phyloP scores from a whole-genome alignment of 2,888 invertebrate genomes.

The Xanthia icteritia region DNA sequence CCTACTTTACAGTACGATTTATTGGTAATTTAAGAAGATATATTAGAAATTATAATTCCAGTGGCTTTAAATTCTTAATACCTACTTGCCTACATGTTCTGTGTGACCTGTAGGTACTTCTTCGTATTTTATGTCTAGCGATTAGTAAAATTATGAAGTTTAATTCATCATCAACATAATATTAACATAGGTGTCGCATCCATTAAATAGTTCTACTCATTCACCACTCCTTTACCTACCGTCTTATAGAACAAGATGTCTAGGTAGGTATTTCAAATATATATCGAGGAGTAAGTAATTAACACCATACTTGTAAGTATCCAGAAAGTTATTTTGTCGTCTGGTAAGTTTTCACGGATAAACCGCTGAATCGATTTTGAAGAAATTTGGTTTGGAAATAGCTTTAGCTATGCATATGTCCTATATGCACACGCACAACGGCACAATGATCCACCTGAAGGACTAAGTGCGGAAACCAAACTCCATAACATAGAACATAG shows the following conservation, averaged over 20 bases:
- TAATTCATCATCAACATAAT: slow-evolving; percentile 10
- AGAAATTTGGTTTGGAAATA: not conserved
- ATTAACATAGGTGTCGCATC: slow-evolving; percentile 14
- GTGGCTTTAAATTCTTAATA: not conserved
- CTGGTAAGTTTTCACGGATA: no score
- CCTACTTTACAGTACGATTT: not conserved
- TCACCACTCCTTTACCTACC: not conserved
- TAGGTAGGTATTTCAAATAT: not conserved
- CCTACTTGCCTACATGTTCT: not conserved
- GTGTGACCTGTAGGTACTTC: slow-evolving; percentile 11
- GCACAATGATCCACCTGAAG: no score
- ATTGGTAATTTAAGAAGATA: not conserved
- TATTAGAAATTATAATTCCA: not conserved
- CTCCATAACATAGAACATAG: no score
- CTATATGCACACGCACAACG: not conserved
- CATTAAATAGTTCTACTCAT: slow-evolving; percentile 21
- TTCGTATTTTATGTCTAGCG: slow-evolving; percentile 17
- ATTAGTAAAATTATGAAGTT: slow-evolving; percentile 11
- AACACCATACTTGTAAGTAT: not conserved
- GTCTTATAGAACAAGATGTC: not conserved
- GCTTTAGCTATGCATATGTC: not conserved
- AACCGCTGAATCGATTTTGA: not conserved
- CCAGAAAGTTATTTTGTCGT: not conserved
- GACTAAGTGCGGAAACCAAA: no score
- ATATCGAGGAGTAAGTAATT: not conserved